These are phyloP conservation scores for Porphyrio hochstetteri DNA, from an alignment of 2,113 vertebrate species.

Conservation along the genomic window DNA sequence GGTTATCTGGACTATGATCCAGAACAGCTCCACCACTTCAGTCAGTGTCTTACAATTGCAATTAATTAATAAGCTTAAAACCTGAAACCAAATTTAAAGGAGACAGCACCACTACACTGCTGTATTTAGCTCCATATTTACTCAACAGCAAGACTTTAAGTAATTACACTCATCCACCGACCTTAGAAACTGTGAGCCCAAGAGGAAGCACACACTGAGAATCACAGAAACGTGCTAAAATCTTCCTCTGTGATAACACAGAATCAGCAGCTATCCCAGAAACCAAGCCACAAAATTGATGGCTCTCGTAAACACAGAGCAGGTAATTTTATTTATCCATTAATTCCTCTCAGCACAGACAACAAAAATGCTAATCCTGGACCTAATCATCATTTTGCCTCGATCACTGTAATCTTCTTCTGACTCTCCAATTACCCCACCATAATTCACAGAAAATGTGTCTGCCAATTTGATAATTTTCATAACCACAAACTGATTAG, in stretches of 20 bases:
- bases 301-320: background rate
- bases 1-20: background rate
- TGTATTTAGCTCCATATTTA: background rate
- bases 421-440: background rate
- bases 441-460: background rate
- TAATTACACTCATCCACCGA: background rate
- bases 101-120: background rate
- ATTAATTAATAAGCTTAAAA: background rate
- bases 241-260: accelerated
- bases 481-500: background rate
- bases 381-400: background rate
- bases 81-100: background rate
- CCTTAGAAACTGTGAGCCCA: background rate
- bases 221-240: background rate
- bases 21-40: background rate
- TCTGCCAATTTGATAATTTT: background rate
- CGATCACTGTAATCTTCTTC: background rate
- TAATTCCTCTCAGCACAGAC: background rate
- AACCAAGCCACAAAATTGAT: background rate
- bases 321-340: background rate
- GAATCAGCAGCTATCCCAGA: background rate
- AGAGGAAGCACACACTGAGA: background rate
- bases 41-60: background rate
- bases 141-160: background rate
- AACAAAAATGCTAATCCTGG: constrained; percentile 1